These are phyloP conservation scores for Mythimna ferrago DNA, from an alignment of 2,888 invertebrate genomes.

Conservation along the genomic window DNA sequence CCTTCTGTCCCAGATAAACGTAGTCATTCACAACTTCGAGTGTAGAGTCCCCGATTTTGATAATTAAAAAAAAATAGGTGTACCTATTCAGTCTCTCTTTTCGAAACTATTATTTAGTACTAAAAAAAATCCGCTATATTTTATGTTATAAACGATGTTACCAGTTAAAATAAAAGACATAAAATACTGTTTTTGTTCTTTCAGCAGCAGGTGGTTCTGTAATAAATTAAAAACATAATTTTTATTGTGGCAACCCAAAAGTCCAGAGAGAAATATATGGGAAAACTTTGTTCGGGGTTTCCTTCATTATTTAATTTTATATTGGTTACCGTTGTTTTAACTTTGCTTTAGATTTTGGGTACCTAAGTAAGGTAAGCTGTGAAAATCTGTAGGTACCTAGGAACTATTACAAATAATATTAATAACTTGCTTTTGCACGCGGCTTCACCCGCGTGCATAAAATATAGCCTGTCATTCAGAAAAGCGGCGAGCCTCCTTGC, in stretches of 20 bases:
- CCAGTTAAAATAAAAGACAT: constrained; percentile 33
- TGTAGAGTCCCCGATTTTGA: too few relatives aligned
- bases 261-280: constrained; percentile 53
- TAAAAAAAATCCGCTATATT: background rate
- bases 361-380: background rate
- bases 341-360: background rate
- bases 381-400: background rate
- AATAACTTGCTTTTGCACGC: too few relatives aligned
- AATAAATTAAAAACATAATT: constrained; percentile 55
- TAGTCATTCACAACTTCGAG: too few relatives aligned
- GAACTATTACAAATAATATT: background rate
- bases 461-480: too few relatives aligned
- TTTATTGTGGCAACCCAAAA: constrained; percentile 57
- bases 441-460: too few relatives aligned
- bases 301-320: constrained; percentile 44
- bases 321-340: constrained; percentile 28
- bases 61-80: too few relatives aligned
- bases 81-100: too few relatives aligned
- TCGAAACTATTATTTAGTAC: too few relatives aligned
- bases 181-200: constrained; percentile 32
- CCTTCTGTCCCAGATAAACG: too few relatives aligned
- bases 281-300: constrained; percentile 37
- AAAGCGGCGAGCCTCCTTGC: too few relatives aligned
- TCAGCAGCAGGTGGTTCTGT: constrained; percentile 42
- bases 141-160: constrained; percentile 9